phyloP scores from a whole-genome alignment of 2,797 vertebrate genomes.

The Chromis chromis region DNA sequence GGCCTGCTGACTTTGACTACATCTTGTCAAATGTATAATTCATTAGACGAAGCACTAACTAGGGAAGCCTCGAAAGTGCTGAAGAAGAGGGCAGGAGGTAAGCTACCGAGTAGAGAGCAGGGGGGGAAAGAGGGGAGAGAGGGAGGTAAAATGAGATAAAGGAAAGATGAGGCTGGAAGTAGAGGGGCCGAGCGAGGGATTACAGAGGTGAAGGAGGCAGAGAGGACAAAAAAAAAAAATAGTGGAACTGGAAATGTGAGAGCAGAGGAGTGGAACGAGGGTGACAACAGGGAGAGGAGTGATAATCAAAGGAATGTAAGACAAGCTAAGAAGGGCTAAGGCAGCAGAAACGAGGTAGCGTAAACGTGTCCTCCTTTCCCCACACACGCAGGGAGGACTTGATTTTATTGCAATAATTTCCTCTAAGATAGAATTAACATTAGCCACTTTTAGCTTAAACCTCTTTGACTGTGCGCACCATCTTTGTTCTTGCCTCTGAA shows the following conservation, averaged over 20 bases:
- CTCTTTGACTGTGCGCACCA: constrained; percentile 15
- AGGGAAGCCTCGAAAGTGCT: constrained; percentile 74
- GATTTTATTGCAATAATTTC: constrained; percentile 20
- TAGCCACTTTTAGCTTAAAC: constrained; percentile 39
- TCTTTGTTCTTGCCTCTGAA: constrained; percentile 58
- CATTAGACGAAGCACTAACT: constrained; percentile 78
- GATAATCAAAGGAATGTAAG: constrained; percentile 57
- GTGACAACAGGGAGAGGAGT: constrained; percentile 49
- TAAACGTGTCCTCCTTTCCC: constrained; percentile 25
- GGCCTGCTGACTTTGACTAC: constrained; percentile 81
- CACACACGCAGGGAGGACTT: constrained; percentile 4
- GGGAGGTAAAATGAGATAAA: constrained; percentile 59
- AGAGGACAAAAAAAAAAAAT: constrained; percentile 39
- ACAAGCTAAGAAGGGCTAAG: constrained; percentile 35
- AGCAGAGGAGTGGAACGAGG: constrained; percentile 66
- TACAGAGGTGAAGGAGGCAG: constrained; percentile 64
- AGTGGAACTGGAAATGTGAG: constrained; percentile 60
- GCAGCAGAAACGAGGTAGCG: constrained; percentile 6
- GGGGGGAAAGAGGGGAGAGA: constrained; percentile 40
- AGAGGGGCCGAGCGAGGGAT: constrained; percentile 54
- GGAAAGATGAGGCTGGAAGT: constrained; percentile 41
- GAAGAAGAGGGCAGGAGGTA: constrained; percentile 67
- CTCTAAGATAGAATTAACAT: constrained; percentile 34
- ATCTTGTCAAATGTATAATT: constrained; percentile 85
- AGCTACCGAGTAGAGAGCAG: constrained; percentile 53